These are phyloP conservation scores for Sebastes jordani DNA, from an alignment of 2,797 vertebrate species.

Conservation along the genomic window DNA sequence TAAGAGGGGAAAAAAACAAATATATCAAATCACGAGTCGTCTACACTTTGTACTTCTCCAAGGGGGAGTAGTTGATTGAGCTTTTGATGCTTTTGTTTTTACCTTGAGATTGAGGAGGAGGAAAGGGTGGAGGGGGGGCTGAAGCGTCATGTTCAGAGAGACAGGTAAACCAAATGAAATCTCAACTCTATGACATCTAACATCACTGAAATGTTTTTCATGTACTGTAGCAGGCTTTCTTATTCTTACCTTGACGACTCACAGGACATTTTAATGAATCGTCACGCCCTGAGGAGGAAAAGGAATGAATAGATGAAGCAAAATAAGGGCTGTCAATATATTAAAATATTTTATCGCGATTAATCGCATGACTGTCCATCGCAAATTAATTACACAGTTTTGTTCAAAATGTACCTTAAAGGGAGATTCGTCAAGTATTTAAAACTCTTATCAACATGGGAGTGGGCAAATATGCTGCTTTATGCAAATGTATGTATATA, in stretches of 20 bases:
- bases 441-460: too few relatives aligned
- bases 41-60: not conserved
- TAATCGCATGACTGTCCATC: too few relatives aligned
- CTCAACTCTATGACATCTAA: not conserved
- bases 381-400: too few relatives aligned
- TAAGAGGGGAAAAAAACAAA: slow-evolving; percentile 12
- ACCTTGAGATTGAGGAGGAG: slow-evolving; percentile 45
- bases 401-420: too few relatives aligned
- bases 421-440: too few relatives aligned
- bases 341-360: too few relatives aligned
- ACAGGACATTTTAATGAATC: not conserved
- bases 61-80: not conserved
- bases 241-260: slow-evolving; percentile 48
- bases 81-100: not conserved
- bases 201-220: not conserved
- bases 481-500: too few relatives aligned
- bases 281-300: not conserved
- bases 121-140: slow-evolving; percentile 35
- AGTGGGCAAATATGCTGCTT: too few relatives aligned
- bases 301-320: not conserved
- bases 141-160: slow-evolving; percentile 43
- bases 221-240: not conserved
- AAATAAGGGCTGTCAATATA: too few relatives aligned
- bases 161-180: not conserved
- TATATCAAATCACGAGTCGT: not conserved